Evolutionary conservation across 2,113 vertebrate species (phyloP).

Genomic region (Xenopus tropicalis): UCB_Xtro_10.0 CM004447.2:162649001-162649500

Average conservation of each 20-base stretch:
- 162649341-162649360: too few relatives aligned
- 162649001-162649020: too few relatives aligned
- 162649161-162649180: neutral
- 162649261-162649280: neutral
- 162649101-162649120: neutral
- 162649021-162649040: too few relatives aligned
- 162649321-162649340: neutral
- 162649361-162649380: too few relatives aligned
- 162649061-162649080: too few relatives aligned
- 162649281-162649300: too few relatives aligned
- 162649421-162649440: neutral
- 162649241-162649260: neutral
- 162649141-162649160: too few relatives aligned
- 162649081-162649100: neutral
- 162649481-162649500: neutral
- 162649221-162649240: too few relatives aligned
- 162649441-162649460: too few relatives aligned
- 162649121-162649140: too few relatives aligned
- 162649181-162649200: too few relatives aligned
- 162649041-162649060: neutral
- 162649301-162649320: neutral
- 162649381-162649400: neutral
- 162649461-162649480: neutral
- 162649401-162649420: too few relatives aligned
- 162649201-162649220: neutral